A percentile compares a stretch with the other conserved stretches of the same genome.
Evolutionary conservation across 2,797 vertebrate genomes (phyloP).

Genomic region (Sebastes miniatus): DNA sequence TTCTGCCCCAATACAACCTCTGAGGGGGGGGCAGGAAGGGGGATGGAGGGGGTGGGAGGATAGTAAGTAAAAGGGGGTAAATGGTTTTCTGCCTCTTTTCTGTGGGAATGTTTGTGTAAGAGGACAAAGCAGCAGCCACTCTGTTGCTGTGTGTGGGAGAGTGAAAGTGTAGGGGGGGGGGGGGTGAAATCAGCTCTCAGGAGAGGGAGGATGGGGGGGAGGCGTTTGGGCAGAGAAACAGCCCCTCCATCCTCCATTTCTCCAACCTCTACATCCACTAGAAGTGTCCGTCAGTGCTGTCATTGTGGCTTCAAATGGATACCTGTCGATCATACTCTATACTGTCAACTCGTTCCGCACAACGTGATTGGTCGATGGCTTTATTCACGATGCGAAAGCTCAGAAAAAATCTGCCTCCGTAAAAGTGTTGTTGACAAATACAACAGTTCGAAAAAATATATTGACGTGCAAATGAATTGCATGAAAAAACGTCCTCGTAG

Average conservation of each 20-base stretch:
- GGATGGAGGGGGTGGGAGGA: slow-evolving; percentile 7
- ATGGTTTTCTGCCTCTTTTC: slow-evolving; percentile 72
- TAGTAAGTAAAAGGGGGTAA: slow-evolving; percentile 74
- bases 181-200: slow-evolving; percentile 1
- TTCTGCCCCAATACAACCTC: slow-evolving; percentile 62
- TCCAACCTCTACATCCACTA: background rate
- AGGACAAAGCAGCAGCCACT: slow-evolving; percentile 72
- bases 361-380: too few relatives aligned
- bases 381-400: too few relatives aligned
- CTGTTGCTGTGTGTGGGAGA: slow-evolving; percentile 73
- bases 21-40: slow-evolving; percentile 14
- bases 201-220: background rate
- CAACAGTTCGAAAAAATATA: too few relatives aligned
- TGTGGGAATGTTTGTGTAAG: slow-evolving; percentile 82
- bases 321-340: background rate
- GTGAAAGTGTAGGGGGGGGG: slow-evolving; percentile 40
- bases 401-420: too few relatives aligned
- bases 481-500: too few relatives aligned
- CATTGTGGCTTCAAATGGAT: background rate
- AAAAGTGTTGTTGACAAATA: too few relatives aligned
- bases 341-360: too few relatives aligned
- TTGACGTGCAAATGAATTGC: too few relatives aligned
- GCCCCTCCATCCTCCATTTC: slow-evolving; percentile 11
- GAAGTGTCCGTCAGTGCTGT: background rate
- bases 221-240: slow-evolving; percentile 4